Base-by-base conservation (phyloP, 2,888 invertebrate species). In the Rambutsinella grinnellia region DNA sequence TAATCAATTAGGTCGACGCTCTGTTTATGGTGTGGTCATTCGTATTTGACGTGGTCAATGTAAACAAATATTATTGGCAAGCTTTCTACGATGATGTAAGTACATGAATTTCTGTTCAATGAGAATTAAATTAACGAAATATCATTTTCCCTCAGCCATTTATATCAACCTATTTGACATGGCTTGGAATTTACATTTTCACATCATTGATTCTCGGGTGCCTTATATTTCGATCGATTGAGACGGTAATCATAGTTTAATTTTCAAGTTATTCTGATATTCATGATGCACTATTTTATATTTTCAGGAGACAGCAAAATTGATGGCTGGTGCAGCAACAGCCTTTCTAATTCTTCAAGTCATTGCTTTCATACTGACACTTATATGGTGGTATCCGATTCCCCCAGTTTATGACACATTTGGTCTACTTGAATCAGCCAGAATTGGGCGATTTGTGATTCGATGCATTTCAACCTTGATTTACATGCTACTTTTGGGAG, bases 321-420 rank as follows among this genome's bases (percentile, higher is more conserved):
- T 79, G 15, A 75, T 79, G 17, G 58, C 60, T 15, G 79, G 63
- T n/a, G 69, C 60, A 27, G 77, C 75, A 3, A 70, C 61, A 3
- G 54, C 51, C 15, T 79, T 77, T 26, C 54, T 79, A 6, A 24
- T 77, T 1, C 26, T 79, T 5, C 79, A 79, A 77, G 61, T 79
- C 10, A 54, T 79, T 26, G 77, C 79, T 0, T 79, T 79, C 51
- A 58, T 79, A 2, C 47, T 77, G 5, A 49, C 65, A 0, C 47
- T 77, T n/a, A 65, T 77, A 26, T 79, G 79, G 79, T 79, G 79
- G 79, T 76, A 75, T 36, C 78, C 78, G n/a, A 69, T 72, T 44
- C 70, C 79, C 0, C 65, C 60, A 5, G 15, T 17, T 27, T 67
- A 66, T 19, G 77, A 79, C 10, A 51, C 57, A 15, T 74, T 75